Percentiles rank a stretch among this genome's conserved stretches.
These are phyloP conservation scores for Choristoneura fumiferana DNA, from an alignment of 1,140 invertebrate genomes.

Conservation along the genomic window DNA sequence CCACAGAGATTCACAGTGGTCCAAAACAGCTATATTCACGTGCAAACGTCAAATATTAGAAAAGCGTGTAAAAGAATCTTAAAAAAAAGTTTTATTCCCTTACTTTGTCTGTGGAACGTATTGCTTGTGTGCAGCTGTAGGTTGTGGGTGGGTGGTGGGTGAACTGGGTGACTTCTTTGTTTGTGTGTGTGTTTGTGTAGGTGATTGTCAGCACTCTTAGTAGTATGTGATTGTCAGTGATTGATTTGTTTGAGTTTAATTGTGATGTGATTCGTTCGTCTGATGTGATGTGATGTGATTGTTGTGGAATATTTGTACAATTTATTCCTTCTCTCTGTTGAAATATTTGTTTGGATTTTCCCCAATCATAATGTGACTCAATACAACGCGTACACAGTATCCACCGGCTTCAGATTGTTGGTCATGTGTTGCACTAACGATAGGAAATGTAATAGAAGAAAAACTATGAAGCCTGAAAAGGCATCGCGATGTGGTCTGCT, in stretches of 20 bases:
- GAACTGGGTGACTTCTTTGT: not conserved
- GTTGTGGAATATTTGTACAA: not conserved
- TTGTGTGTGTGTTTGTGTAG: conserved; percentile 14
- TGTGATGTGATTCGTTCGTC: conserved; percentile 9
- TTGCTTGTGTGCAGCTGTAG: too few relatives aligned
- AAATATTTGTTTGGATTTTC: not conserved
- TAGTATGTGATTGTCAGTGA: too few relatives aligned
- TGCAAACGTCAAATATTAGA: conserved; percentile 7
- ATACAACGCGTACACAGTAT: conserved; percentile 16
- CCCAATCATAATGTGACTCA: conserved; percentile 33
- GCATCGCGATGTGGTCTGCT: conserved; percentile 72
- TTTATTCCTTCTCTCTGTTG: not conserved
- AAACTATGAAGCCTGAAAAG: conserved; percentile 58
- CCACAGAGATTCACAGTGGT: not conserved
- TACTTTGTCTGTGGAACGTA: too few relatives aligned
- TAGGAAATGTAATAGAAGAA: conserved; percentile 48
- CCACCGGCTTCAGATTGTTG: conserved; percentile 23
- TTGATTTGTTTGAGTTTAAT: conserved; percentile 9
- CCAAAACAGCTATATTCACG: not conserved
- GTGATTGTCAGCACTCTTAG: too few relatives aligned
- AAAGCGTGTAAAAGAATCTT: not conserved
- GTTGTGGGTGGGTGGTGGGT: too few relatives aligned
- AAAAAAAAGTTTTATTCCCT: not conserved
- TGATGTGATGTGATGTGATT: conserved; percentile 14
- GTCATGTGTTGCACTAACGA: conserved; percentile 31